phyloP scores from a whole-genome alignment of 2,113 vertebrate genomes.

The Salvelinus sp. region DNA sequence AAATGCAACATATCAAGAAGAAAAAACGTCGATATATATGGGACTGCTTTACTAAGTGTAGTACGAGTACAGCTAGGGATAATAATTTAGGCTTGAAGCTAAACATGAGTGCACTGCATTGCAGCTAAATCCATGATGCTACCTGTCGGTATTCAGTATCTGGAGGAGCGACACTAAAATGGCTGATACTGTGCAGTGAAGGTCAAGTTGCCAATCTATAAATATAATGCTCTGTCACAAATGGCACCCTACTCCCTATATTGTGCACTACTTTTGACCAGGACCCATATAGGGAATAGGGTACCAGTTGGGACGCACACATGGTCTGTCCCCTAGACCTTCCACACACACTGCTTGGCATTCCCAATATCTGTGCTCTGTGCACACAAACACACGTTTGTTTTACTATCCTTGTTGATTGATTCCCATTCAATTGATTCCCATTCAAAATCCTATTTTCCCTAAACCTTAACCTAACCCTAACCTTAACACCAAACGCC shows the following conservation, averaged over 20 bases:
- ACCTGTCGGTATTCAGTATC: constrained; percentile 47
- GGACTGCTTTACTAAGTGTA: not conserved
- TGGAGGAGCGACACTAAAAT: constrained; percentile 64
- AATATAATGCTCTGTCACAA: constrained; percentile 68
- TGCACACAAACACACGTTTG: constrained; percentile 10
- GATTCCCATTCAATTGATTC: too few species aligned
- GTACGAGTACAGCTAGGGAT: not conserved
- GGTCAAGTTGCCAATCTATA: constrained; percentile 68
- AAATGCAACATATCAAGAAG: not conserved
- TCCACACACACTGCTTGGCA: constrained; percentile 59
- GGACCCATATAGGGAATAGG: too few species aligned
- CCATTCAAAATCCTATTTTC: too few species aligned
- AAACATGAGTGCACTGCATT: constrained; percentile 50
- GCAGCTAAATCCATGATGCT: constrained; percentile 63
- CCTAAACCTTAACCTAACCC: too few species aligned
- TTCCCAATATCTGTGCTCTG: constrained; percentile 56
- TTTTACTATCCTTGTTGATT: constrained; percentile 11
- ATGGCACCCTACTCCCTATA: too few species aligned
- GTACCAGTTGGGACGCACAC: too few species aligned
- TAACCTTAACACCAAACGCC: too few species aligned
- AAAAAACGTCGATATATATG: not conserved
- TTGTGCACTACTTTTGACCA: too few species aligned
- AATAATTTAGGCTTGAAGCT: constrained; percentile 57
- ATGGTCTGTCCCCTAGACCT: constrained; percentile 64
- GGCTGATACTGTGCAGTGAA: constrained; percentile 72